phyloP scores from a whole-genome alignment of 2,797 vertebrate species.

The Labeo calbasu region DNA sequence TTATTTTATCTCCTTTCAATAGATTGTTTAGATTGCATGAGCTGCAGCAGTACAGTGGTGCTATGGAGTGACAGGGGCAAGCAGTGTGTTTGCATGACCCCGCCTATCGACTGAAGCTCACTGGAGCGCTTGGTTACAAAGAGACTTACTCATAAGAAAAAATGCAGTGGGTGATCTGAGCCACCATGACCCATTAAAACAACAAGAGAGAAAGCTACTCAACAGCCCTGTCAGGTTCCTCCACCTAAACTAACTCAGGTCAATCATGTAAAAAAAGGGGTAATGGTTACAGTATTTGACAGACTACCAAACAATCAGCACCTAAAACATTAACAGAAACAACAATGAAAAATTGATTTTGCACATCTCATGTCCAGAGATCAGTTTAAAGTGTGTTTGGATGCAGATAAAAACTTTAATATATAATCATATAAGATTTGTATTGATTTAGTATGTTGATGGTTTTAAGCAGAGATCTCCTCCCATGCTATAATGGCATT shows the following conservation, averaged over 20 bases:
- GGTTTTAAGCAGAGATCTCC: slow-evolving; percentile 38
- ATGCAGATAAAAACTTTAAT: not conserved
- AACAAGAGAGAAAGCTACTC: slow-evolving; percentile 63
- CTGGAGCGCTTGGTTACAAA: slow-evolving; percentile 54
- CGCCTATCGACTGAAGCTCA: slow-evolving; percentile 53
- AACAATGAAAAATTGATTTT: not conserved
- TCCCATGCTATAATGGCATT: slow-evolving; percentile 49
- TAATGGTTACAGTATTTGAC: not conserved
- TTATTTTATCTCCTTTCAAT: not conserved
- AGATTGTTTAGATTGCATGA: slow-evolving; percentile 16
- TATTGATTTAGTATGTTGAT: slow-evolving; percentile 30
- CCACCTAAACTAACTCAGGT: slow-evolving; percentile 57
- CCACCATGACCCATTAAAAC: slow-evolving; percentile 59
- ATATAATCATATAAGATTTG: not conserved
- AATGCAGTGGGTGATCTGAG: slow-evolving; percentile 67
- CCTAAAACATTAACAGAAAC: slow-evolving; percentile 3
- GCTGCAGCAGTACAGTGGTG: slow-evolving; percentile 47
- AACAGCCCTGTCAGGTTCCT: slow-evolving; percentile 65
- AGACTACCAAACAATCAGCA: not conserved
- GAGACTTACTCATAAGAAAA: slow-evolving; percentile 62
- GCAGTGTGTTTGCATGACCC: slow-evolving; percentile 56
- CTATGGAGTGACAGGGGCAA: slow-evolving; percentile 61
- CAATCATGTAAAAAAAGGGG: slow-evolving; percentile 50
- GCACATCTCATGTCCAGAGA: not conserved
- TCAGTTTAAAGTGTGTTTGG: not conserved